Percentiles rank a stretch among this genome's conserved stretches.
Evolutionary conservation across 1,140 invertebrate species (phyloP).

Genomic region (Formica exsecta): DNA sequence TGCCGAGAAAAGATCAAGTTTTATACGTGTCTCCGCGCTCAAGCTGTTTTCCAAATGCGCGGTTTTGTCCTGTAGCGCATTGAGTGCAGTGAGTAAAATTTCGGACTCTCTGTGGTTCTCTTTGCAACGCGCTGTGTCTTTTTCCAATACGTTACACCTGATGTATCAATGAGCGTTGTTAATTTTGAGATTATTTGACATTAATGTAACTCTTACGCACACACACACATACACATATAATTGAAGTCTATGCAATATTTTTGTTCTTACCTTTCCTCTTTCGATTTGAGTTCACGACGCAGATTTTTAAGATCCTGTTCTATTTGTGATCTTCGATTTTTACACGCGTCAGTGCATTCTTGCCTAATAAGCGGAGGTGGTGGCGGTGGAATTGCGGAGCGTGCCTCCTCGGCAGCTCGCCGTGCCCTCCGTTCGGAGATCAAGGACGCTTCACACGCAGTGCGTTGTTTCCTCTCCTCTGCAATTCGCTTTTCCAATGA

Average conservation of each 20-base stretch:
- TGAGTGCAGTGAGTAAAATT: conserved; percentile 92
- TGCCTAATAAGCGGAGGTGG: conserved; percentile 83
- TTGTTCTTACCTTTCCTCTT: conserved; percentile 89
- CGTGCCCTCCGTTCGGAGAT: conserved; percentile 90
- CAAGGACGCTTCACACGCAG: conserved; percentile 92
- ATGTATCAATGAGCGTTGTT: background rate
- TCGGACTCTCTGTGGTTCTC: conserved; percentile 93
- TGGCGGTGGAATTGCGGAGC: conserved; percentile 81
- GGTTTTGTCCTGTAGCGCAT: conserved; percentile 95
- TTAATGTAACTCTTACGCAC: background rate
- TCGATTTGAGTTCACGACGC: conserved; percentile 91
- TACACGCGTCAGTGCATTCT: conserved; percentile 93
- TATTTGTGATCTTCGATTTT: conserved; percentile 91
- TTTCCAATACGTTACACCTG: conserved; percentile 81
- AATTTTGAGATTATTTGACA: background rate
- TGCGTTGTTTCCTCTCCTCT: conserved; percentile 93
- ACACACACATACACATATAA: conserved; percentile 1
- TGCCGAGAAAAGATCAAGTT: conserved; percentile 98
- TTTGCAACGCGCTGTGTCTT: conserved; percentile 86
- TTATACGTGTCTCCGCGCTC: conserved; percentile 97
- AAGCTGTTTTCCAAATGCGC: conserved; percentile 96
- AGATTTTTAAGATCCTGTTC: conserved; percentile 93
- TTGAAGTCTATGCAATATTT: background rate
- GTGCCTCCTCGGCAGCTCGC: conserved; percentile 86
- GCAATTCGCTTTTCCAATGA: conserved; percentile 93